Conservation (phyloP, 2,113 vertebrate genomes). For the Oryzias curvinotus region DNA sequence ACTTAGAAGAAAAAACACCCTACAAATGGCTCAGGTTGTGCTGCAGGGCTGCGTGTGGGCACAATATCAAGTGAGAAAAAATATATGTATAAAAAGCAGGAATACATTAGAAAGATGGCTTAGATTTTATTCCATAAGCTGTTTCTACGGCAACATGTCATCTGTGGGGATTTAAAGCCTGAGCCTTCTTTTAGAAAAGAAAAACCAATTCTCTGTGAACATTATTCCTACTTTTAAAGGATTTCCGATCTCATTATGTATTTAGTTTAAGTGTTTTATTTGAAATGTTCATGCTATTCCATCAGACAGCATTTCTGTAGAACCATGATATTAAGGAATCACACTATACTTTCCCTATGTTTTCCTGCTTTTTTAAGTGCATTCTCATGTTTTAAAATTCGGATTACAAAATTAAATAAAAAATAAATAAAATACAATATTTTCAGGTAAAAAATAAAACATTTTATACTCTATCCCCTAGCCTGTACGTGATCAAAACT, state of each 20-base stretch:
- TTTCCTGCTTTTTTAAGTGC: slow-evolving; percentile 1
- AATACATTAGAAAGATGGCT: slow-evolving; percentile 17
- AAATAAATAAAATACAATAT: slow-evolving; percentile 24
- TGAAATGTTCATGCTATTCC: slow-evolving; percentile 11
- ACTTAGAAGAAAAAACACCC: slow-evolving; percentile 21
- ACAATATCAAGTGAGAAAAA: slow-evolving; percentile 4
- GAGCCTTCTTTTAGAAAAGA: slow-evolving; percentile 2
- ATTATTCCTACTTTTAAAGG: slow-evolving; percentile 22
- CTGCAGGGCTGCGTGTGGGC: slow-evolving; percentile 1
- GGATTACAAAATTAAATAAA: neutral
- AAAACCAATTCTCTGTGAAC: slow-evolving; percentile 18
- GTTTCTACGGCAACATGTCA: slow-evolving; percentile 16
- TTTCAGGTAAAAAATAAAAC: slow-evolving; percentile 4
- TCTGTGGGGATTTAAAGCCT: slow-evolving; percentile 15
- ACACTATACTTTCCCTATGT: neutral
- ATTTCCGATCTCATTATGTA: slow-evolving; percentile 13
- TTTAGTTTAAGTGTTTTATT: slow-evolving; percentile 1
- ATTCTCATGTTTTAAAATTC: slow-evolving; percentile 13
- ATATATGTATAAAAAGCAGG: neutral
- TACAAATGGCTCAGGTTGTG: slow-evolving; percentile 9
- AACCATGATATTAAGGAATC: slow-evolving; percentile 9
- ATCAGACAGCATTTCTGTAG: slow-evolving; percentile 1
- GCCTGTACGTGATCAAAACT: slow-evolving; percentile 37
- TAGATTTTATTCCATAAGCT: slow-evolving; percentile 22
- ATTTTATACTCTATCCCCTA: slow-evolving; percentile 34